A percentile compares a stretch with the other conserved stretches of the same genome.
Evolutionary conservation across 2,888 invertebrate species (phyloP).

Genomic region (Hypercompe scribonia): DNA sequence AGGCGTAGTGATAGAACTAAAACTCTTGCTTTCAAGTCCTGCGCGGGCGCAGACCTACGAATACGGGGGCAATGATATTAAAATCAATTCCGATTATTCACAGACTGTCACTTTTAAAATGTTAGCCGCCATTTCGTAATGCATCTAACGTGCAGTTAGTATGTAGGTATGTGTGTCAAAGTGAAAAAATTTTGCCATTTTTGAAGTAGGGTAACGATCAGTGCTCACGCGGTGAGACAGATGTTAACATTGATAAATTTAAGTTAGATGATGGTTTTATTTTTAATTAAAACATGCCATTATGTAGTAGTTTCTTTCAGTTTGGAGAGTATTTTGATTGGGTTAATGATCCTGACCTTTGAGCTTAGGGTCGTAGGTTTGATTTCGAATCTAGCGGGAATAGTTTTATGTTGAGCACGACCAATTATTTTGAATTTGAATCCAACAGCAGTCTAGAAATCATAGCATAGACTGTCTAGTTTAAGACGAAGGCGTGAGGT

Average conservation of each 20-base stretch:
- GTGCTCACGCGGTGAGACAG: conserved; percentile 32
- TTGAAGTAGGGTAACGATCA: conserved; percentile 48
- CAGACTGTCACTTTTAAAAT: conserved; percentile 49
- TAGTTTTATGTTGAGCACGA: too few relatives aligned
- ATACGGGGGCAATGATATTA: conserved; percentile 25
- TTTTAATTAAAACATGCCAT: neutral
- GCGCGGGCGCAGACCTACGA: conserved; percentile 8
- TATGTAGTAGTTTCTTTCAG: neutral
- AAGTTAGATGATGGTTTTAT: neutral
- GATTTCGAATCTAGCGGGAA: too few relatives aligned
- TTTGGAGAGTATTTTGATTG: neutral
- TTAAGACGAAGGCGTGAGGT: too few relatives aligned
- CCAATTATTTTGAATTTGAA: too few relatives aligned
- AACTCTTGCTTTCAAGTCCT: conserved; percentile 36
- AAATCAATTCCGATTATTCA: conserved; percentile 41
- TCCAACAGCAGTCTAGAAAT: too few relatives aligned
- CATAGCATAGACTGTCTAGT: too few relatives aligned
- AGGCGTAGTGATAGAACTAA: neutral
- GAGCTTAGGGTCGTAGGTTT: too few relatives aligned
- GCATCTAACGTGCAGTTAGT: conserved; percentile 47
- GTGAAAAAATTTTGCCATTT: conserved; percentile 43
- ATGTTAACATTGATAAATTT: neutral
- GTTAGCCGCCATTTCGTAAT: conserved; percentile 44
- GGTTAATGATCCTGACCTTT: too few relatives aligned
- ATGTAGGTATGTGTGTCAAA: conserved; percentile 52